These are phyloP conservation scores for Laticauda laticaudata DNA, from an alignment of 2,113 vertebrate species.

Conservation along the genomic window DNA sequence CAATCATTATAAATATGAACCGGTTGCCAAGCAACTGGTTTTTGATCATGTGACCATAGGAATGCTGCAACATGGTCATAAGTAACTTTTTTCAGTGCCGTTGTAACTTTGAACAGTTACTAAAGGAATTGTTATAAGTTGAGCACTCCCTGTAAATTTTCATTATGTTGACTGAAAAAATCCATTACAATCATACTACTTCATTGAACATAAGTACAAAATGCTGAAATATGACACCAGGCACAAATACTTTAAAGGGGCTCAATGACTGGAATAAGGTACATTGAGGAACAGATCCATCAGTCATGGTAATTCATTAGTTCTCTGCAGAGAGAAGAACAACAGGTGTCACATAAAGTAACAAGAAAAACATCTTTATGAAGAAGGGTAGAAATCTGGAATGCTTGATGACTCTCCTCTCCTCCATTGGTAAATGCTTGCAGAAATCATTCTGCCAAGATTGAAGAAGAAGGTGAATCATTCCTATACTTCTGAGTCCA, in stretches of 20 bases:
- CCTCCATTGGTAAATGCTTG: neutral
- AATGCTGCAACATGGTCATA: neutral
- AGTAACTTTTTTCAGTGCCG: neutral
- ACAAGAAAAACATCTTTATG: neutral
- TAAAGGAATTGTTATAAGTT: too few relatives aligned
- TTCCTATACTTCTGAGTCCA: neutral
- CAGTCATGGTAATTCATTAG: neutral
- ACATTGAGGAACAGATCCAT: neutral
- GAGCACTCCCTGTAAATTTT: neutral
- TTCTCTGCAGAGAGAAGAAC: neutral
- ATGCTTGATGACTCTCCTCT: neutral
- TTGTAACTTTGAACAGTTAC: neutral
- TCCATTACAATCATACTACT: neutral
- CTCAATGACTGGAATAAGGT: neutral
- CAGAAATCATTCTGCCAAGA: neutral
- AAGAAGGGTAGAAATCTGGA: neutral
- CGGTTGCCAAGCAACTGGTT: neutral
- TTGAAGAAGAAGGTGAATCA: neutral
- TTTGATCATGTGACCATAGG: neutral
- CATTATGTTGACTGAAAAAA: neutral
- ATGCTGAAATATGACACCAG: neutral
- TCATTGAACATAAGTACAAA: neutral
- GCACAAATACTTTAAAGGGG: neutral
- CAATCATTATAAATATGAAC: neutral
- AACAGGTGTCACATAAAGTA: neutral